Evolutionary conservation across 2,888 invertebrate genomes (phyloP).

Genomic region (Andrena chrysosceles): DNA sequence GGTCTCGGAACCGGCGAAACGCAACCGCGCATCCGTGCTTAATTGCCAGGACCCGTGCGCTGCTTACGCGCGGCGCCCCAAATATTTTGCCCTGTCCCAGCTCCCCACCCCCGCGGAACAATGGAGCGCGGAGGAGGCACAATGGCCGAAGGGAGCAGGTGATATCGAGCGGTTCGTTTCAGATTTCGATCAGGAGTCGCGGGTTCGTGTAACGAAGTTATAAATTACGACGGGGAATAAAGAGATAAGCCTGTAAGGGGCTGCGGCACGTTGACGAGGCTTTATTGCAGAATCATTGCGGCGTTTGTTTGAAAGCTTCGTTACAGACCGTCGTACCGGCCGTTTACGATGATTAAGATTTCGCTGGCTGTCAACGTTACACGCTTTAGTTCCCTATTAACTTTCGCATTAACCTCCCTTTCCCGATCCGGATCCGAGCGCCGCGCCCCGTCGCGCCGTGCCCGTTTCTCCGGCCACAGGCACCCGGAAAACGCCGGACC

Average conservation of each 20-base stretch:
- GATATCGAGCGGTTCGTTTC: constrained; percentile 47
- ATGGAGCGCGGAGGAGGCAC: background rate
- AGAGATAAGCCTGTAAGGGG: constrained; percentile 41
- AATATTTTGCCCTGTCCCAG: constrained; percentile 29
- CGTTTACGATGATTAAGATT: constrained; percentile 51
- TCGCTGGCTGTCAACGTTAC: constrained; percentile 30
- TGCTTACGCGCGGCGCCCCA: constrained; percentile 15
- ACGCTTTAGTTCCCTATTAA: background rate
- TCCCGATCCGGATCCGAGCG: background rate
- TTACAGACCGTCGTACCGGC: background rate
- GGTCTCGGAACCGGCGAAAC: constrained; percentile 47
- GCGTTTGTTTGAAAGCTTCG: constrained; percentile 40
- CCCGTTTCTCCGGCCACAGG: background rate
- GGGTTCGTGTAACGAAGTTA: constrained; percentile 53
- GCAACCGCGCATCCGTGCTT: constrained; percentile 54
- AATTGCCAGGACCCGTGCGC: constrained; percentile 45
- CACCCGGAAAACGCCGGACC: background rate
- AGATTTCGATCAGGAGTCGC: constrained; percentile 52
- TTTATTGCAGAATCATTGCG: constrained; percentile 56
- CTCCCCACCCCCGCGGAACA: constrained; percentile 2
- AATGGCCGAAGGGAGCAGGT: constrained; percentile 35
- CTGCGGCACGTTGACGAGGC: constrained; percentile 37
- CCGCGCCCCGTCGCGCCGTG: background rate
- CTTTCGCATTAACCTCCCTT: background rate
- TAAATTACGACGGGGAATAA: constrained; percentile 49